Conservation (phyloP, 2,888 invertebrate genomes). For the Macropis europaea region DNA sequence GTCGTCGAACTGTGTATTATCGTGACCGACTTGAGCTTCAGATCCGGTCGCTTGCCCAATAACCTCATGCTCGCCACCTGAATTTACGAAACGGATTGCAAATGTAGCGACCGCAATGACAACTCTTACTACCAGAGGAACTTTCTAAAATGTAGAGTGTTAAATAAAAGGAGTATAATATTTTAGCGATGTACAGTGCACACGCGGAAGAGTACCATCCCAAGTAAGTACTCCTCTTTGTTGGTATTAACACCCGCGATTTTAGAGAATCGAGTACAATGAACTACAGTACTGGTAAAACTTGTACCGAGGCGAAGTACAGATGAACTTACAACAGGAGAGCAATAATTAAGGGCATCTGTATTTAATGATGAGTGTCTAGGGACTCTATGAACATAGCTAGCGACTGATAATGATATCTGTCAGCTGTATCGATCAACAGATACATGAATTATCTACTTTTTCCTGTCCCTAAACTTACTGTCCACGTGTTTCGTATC, state of each 20-base stretch:
- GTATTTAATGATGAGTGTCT: not conserved
- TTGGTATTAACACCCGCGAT: no score
- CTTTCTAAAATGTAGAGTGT: no score
- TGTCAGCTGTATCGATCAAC: not conserved
- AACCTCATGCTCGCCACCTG: slow-evolving; percentile 91
- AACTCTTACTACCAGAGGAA: no score
- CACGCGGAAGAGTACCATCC: no score
- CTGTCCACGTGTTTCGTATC: slow-evolving; percentile 62
- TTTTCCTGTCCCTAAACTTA: slow-evolving; percentile 62
- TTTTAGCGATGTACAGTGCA: no score
- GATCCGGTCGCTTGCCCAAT: slow-evolving; percentile 89
- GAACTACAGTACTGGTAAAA: slow-evolving; percentile 7
- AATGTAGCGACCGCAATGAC: not conserved
- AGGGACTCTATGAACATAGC: not conserved
- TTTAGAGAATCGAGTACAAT: not conserved
- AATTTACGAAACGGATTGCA: not conserved
- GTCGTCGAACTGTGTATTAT: slow-evolving; percentile 95
- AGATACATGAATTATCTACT: slow-evolving; percentile 19
- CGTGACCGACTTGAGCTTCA: slow-evolving; percentile 92
- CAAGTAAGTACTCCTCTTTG: no score
- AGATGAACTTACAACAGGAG: not conserved
- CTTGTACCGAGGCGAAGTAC: not conserved
- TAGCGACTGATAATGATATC: not conserved
- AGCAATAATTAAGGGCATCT: no score
- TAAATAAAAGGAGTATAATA: no score